A percentile compares a stretch with the other conserved stretches of the same genome.
Conservation (phyloP, 2,888 invertebrate genomes). For the Caenorhabditis virilis region DNA sequence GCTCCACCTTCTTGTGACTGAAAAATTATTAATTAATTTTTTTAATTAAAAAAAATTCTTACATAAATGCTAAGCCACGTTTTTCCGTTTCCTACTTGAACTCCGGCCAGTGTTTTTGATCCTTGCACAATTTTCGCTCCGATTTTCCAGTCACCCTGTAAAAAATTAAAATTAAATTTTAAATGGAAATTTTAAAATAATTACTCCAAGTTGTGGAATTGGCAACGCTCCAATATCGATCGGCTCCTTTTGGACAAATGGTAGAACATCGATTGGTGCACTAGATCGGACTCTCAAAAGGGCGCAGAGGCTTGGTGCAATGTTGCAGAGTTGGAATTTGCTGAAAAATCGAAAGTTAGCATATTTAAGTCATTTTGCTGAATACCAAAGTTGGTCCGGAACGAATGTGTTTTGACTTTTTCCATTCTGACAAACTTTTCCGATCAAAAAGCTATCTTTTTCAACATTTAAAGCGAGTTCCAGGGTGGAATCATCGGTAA, state of each 20-base stretch:
- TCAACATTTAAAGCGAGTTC: conserved; percentile 55
- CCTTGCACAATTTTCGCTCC: conserved; percentile 40
- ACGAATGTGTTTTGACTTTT: conserved; percentile 59
- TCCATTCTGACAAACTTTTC: conserved; percentile 60
- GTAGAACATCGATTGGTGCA: conserved; percentile 40
- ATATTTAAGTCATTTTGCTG: too few relatives aligned
- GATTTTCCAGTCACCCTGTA: conserved; percentile 52
- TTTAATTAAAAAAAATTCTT: conserved; percentile 4
- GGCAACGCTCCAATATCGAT: conserved; percentile 56
- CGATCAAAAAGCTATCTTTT: conserved; percentile 61
- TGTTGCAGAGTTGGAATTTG: conserved; percentile 46
- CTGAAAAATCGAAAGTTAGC: conserved; percentile 26
- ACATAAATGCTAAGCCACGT: conserved; percentile 48
- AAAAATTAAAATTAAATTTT: neutral
- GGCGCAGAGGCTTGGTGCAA: conserved; percentile 44
- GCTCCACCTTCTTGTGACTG: conserved; percentile 33
- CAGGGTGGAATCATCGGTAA: conserved; percentile 40
- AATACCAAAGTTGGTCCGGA: conserved; percentile 60
- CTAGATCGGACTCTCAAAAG: conserved; percentile 36
- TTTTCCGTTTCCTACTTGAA: conserved; percentile 45
- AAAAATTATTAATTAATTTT: conserved; percentile 6
- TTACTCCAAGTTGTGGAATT: conserved; percentile 51
- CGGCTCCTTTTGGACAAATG: conserved; percentile 43
- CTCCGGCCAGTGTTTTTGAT: conserved; percentile 41
- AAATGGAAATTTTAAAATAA: neutral